These are phyloP conservation scores for Poeciliopsis turneri DNA, from an alignment of 2,797 vertebrate genomes.

Conservation along the genomic window DNA sequence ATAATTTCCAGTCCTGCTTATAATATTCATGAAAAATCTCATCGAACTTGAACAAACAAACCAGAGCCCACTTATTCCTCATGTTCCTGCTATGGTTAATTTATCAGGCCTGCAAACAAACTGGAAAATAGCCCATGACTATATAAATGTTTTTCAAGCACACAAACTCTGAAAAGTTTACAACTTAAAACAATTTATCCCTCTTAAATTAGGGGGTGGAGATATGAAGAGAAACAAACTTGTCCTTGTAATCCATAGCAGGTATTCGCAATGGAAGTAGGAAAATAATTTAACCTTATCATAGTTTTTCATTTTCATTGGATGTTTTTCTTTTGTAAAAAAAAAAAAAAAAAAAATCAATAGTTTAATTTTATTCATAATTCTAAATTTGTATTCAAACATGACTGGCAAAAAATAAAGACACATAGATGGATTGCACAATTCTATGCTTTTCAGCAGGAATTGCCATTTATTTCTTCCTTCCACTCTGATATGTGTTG, in stretches of 20 bases:
- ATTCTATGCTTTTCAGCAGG: conserved; percentile 3
- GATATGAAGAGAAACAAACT: neutral
- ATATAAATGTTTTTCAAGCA: neutral
- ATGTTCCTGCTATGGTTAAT: neutral
- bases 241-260: neutral
- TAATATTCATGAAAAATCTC: neutral
- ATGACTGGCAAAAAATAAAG: conserved; percentile 22
- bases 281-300: neutral
- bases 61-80: neutral
- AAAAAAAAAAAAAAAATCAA: neutral
- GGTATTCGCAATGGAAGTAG: neutral
- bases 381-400: neutral
- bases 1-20: neutral
- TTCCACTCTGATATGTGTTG: conserved; percentile 3
- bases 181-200: neutral
- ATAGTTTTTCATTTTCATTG: neutral
- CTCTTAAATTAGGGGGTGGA: neutral
- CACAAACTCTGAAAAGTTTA: neutral
- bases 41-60: neutral
- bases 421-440: conserved; percentile 6
- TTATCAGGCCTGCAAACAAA: neutral
- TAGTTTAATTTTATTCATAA: neutral
- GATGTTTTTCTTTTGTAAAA: neutral
- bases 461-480: conserved; percentile 23
- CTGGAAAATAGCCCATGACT: neutral